Evolutionary conservation across 2,888 invertebrate genomes (phyloP), one percentile per base, ranked within the genome.

Genomic region (Drosophila antonietae): DNA sequence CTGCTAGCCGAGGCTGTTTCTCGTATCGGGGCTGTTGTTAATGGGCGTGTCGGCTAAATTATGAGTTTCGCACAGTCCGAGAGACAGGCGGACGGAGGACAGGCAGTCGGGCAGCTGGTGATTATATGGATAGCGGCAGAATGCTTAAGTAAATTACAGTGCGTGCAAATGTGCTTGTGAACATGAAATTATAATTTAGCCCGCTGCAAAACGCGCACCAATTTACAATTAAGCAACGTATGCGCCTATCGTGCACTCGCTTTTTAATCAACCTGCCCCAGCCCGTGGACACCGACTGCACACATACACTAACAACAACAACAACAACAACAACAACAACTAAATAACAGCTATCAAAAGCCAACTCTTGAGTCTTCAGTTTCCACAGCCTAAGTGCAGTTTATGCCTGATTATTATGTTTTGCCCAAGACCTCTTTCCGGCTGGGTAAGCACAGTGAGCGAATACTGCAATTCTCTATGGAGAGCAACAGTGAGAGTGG

Each of bases 81-180:
- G 61, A 33, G 52, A 53, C 43, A 23, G 62, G 57, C 39, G 18
- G 73, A 37, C 43, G 37, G 62, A 60, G 37, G 18, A 69, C 14
- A 2, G 37, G 2, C 14, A 14, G 37, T 0, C 52, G 33, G 80
- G 44, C 46, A 67, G 67, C 52, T 37, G 63, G 56, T 70, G 74
- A 83, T 71, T 89, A 83, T 83, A 87, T 72, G 71, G 71, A 78
- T 72, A 81, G 85, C 85, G 78, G 76, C 78, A 73, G 74, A 86
- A 90, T 90, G 87, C 83, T 90, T 88, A 90, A 88, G 87, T 88
- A 88, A 88, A 88, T 90, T 88, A 88, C 87, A 88, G 87, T 88
- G 87, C 90, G 87, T 88, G 87, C 90, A 88, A 88, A 88, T 88
- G 89, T 90, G 89, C 87, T 90, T 88, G 87, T 90, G 87, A 88